Evolutionary conservation across 2,113 vertebrate genomes (phyloP), one percentile per base, ranked within the genome.

Genomic region (Fregetta grallaria): DNA sequence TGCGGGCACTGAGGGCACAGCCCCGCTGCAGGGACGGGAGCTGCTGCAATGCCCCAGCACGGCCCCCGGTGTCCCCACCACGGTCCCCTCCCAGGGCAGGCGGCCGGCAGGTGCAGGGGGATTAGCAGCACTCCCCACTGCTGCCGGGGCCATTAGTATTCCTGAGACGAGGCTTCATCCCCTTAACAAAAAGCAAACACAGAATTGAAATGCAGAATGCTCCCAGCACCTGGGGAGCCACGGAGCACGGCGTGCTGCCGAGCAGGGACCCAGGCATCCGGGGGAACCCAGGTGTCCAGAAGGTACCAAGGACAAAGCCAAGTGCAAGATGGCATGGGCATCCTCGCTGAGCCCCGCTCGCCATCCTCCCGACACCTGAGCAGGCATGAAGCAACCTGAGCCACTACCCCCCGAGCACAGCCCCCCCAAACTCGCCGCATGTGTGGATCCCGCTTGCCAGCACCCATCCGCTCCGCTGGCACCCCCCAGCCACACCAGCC

Each of bases 121-220:
- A 95, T 96, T 75, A 96, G 93, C 18, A 23, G 89, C 11, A 44
- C 87, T 89, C 86, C n/a, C 88, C 44, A 17, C 30, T 27, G 2
- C 96, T 4, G 58, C 90, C 15, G 0, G 74, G 86, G 88, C 97
- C 97, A 96, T 98, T 94, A 97, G 96, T 91, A 98, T 98, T 98
- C 98, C 93, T 73, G 84, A 96, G 96, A 36, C 1, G 4, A 90
- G 77, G 91, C 76, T 17, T 6, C 91, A 94, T 92, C 79, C 84
- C 84, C 94, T 95, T 93, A 75, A 97, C 74, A 88, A 94, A 98
- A 97, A 96, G 96, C 98, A 97, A 98, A 97, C 96, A 96, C 7
- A 4, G 92, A 82, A 94, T 36, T 83, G 96, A 96, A 97, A 97
- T 81, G 90, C 94, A 2, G 63, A 94, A 50, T 3, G 66, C 93